Base-by-base conservation (phyloP, 2,113 vertebrate species). In the Perca flavescens region DNA sequence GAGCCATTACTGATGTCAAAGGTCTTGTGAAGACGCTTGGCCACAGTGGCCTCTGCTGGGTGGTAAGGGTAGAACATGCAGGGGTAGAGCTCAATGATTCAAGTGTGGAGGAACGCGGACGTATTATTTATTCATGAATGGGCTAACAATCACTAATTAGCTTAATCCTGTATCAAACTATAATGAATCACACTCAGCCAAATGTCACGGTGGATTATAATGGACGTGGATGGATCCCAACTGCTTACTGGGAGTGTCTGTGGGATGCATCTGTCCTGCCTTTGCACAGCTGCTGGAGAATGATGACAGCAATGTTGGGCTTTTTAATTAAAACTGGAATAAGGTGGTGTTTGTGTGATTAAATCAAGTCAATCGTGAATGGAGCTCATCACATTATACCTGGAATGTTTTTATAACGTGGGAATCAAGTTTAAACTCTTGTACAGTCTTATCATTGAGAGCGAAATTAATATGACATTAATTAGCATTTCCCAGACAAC, bases 41-140 rank as follows among this genome's bases (percentile, higher is more conserved):
- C 56, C 86, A 90, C 89, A 91, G 87, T 85, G 92, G 78, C 88
- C 91, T 93, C 89, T 93, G 79, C 74, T 92, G 92, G 88, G 61
- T 36, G 88, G 77, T 68, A 78, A 61, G 10, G 74, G 90, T 63
- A 85, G 64, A 91, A 72, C 88, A 91, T 1, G 19, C 43, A 11
- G 54, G 70, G 76, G 74, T 31, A 17, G 50, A 4, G 76, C 25
- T 61, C n/a, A 47, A 21, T 56, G 2, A 43, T 47, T 58, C 2
- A 36, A 60, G 57, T 0, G 43, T 57, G n/a, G 60, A 19, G 63
- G 22, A 79, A 46, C 52, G 7, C 74, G 52, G 77, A 22, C 46
- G 53, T 76, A 60, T 77, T 47, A 80, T 77, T 49, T 79, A 74
- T 61, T 74, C 63, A 71, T 52, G 49, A 54, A 77, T 16, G 34